A percentile compares a stretch with the other conserved stretches of the same genome.
Conservation (phyloP, 2,113 vertebrate species). For the Notothenia coriiceps region DNA sequence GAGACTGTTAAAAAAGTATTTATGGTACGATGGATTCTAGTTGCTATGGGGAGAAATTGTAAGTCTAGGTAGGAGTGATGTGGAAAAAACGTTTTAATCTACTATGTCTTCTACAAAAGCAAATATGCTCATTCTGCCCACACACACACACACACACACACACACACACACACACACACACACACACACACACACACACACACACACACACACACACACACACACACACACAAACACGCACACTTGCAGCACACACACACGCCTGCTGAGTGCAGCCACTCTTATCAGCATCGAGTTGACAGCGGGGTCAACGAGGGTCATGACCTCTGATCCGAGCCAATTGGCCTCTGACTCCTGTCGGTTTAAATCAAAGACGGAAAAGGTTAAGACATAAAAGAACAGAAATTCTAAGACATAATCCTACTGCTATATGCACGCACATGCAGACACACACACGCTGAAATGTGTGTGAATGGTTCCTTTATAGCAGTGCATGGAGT, state of each 20-base stretch:
- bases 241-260: conserved; percentile 1
- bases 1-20: background rate
- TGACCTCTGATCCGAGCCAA: conserved; percentile 71
- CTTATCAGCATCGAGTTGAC: conserved; percentile 72
- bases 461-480: conserved; percentile 43
- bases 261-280: conserved; percentile 46
- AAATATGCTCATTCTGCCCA: conserved; percentile 10
- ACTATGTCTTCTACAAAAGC: background rate
- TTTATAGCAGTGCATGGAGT: conserved; percentile 40
- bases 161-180: background rate
- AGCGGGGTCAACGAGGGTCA: conserved; percentile 69
- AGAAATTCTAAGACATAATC: conserved; percentile 66
- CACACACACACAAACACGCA: background rate
- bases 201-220: conserved; percentile 14
- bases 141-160: background rate
- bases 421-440: conserved; percentile 23
- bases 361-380: conserved; percentile 67
- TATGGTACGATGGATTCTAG: background rate
- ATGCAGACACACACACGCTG: conserved; percentile 9
- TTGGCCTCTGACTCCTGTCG: conserved; percentile 78
- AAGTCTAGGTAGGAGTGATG: rapidly evolving
- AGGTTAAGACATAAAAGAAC: conserved; percentile 63
- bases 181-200: background rate
- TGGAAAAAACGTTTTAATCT: background rate
- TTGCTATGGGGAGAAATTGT: background rate